Conservation (phyloP, 1,140 invertebrate species). For the Choristoneura fumiferana region DNA sequence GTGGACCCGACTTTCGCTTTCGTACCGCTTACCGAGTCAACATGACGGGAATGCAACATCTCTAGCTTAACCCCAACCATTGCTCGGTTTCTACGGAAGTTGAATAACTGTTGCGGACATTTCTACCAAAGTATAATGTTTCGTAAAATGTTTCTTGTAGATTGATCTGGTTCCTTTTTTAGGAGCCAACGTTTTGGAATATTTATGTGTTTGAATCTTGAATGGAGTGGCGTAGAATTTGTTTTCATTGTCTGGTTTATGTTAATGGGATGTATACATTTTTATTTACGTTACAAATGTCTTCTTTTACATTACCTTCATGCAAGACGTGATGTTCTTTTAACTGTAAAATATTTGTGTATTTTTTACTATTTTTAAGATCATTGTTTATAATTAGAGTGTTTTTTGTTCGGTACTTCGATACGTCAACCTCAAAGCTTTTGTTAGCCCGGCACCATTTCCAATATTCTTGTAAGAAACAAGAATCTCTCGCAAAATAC, state of each 20-base stretch:
- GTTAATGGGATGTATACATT: too few species aligned
- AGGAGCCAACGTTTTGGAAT: neutral
- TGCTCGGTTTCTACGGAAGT: neutral
- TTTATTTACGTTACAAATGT: too few species aligned
- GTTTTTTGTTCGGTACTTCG: too few species aligned
- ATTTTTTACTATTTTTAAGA: too few species aligned
- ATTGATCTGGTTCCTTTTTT: neutral
- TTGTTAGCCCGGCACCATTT: too few species aligned
- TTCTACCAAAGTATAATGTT: neutral
- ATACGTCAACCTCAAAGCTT: too few species aligned
- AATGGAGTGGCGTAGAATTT: neutral
- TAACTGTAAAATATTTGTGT: neutral
- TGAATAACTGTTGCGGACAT: neutral
- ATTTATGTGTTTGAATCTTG: conserved; percentile 9
- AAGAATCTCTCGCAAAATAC: too few species aligned
- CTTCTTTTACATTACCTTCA: too few species aligned
- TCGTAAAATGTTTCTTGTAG: neutral
- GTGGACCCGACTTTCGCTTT: conserved; percentile 10
- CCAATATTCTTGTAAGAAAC: too few species aligned
- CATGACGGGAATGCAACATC: conserved; percentile 5
- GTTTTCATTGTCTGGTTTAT: neutral
- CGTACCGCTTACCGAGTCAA: conserved; percentile 1
- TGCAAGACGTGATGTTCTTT: too few species aligned
- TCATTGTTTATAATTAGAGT: too few species aligned
- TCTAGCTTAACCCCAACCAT: neutral